Evolutionary conservation across 2,888 invertebrate species (phyloP), one percentile per base, ranked within the genome.

Genomic region (Athalia rosae): DNA sequence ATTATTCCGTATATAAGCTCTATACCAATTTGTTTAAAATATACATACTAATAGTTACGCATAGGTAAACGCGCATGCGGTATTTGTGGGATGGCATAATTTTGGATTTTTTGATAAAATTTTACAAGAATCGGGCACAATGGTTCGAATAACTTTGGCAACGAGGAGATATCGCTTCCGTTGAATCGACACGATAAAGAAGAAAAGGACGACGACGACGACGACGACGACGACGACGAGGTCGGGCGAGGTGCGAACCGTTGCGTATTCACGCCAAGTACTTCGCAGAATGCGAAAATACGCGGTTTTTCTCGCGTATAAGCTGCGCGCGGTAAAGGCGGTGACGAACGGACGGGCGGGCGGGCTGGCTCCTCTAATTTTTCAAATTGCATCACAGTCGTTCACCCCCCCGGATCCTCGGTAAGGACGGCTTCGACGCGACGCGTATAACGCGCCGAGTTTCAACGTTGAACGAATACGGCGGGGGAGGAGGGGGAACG

Each of bases 361-460:
- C 71, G 71, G 43, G 43, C 71, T 56, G 82, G 41, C 83, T 83
- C 84, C 83, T 85, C 84, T 85, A 87, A 87, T 87, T 85, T 85
- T 85, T 85, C 81, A 84, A 84, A 85, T 84, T 84, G 83, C 84
- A 82, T 81, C 83, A 80, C 81, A 84, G 83, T 83, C 83, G 80
- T 84, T 86, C 86, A 84, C 80, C 84, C 84, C 82, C 80, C 43
- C 77, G 80, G 81, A 79, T 81, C 80, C 79, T 79, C 79, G 82
- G 28, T 28, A 28, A 13, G 61, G 4, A n/a, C 8, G 8, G 8
- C 53, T 53, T 9, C 53, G n/a, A n/a, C 11, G 6, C n/a, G 11
- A 53, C 4, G 53, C 53, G 53, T 53, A 28, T 28, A 86, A 81
- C 84, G 82, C 73, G 79, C n/a, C n/a, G 80, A 81, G 79, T 79